Evolutionary conservation across 2,888 invertebrate species (phyloP).

Genomic region (Aphrophora alni): DNA sequence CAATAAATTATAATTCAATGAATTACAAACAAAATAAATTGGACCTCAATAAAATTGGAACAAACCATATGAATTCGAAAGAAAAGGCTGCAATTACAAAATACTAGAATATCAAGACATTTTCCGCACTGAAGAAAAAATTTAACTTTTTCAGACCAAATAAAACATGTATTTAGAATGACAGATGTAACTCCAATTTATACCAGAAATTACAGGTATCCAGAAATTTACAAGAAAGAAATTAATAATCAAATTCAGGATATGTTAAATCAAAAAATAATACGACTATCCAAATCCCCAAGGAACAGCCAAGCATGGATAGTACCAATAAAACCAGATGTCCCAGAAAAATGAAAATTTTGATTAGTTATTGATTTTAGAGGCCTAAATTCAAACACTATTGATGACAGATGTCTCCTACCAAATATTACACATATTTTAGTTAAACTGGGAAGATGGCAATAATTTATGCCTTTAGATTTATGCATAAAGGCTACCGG

Average conservation of each 20-base stretch:
- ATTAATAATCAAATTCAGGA: constrained; percentile 30
- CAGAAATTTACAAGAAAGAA: constrained; percentile 30
- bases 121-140: not conserved
- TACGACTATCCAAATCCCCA: constrained; percentile 26
- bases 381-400: constrained; percentile 32
- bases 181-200: constrained; percentile 31
- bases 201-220: constrained; percentile 35
- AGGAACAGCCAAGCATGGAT: constrained; percentile 15
- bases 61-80: not conserved
- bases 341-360: constrained; percentile 28
- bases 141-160: not conserved
- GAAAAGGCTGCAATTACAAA: not conserved
- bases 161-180: constrained; percentile 34
- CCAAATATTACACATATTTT: not conserved
- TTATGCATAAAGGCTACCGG: constrained; percentile 32
- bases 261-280: constrained; percentile 37
- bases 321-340: constrained; percentile 35
- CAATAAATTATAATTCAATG: not conserved
- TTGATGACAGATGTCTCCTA: not conserved
- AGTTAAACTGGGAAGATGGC: constrained; percentile 29
- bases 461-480: constrained; percentile 30
- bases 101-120: not conserved
- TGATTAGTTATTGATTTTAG: constrained; percentile 30
- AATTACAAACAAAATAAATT: too few species aligned
- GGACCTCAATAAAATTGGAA: too few species aligned